These are phyloP conservation scores for Antheraea pernyi DNA, from an alignment of 1,140 invertebrate genomes.

Conservation along the genomic window DNA sequence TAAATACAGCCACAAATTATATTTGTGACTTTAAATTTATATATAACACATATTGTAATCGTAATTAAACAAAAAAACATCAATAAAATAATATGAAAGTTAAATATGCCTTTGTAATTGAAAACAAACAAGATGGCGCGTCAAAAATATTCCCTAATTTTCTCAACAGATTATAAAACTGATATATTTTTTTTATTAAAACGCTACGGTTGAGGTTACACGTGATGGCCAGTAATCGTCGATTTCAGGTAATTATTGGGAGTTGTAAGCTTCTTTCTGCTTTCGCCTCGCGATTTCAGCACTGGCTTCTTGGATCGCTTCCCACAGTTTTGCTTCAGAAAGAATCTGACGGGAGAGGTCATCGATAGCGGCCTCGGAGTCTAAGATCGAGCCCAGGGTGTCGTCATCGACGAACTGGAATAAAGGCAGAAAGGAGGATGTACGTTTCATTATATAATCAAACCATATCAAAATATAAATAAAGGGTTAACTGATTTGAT, in stretches of 20 bases:
- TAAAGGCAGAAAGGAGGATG: not conserved
- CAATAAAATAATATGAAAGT: not conserved
- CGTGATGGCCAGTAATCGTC: not conserved
- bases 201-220: constrained; percentile 8
- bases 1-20: not conserved
- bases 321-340: constrained; percentile 87
- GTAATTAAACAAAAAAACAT: not conserved
- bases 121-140: not conserved
- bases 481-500: too few species aligned
- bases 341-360: constrained; percentile 87
- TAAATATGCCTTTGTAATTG: not conserved
- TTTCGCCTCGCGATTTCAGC: constrained; percentile 82
- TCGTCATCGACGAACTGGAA: constrained; percentile 78
- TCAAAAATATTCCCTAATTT: not conserved
- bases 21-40: not conserved
- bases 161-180: not conserved
- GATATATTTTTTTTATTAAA: not conserved
- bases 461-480: too few species aligned
- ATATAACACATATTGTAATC: too few species aligned
- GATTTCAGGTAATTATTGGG: constrained; percentile 2
- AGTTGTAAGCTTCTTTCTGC: constrained; percentile 54
- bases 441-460: too few species aligned
- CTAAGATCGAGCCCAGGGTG: constrained; percentile 81
- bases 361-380: constrained; percentile 85
- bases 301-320: constrained; percentile 87